These are phyloP conservation scores for Tragopan temminckii DNA, from an alignment of 2,797 vertebrate genomes.

Conservation along the genomic window DNA sequence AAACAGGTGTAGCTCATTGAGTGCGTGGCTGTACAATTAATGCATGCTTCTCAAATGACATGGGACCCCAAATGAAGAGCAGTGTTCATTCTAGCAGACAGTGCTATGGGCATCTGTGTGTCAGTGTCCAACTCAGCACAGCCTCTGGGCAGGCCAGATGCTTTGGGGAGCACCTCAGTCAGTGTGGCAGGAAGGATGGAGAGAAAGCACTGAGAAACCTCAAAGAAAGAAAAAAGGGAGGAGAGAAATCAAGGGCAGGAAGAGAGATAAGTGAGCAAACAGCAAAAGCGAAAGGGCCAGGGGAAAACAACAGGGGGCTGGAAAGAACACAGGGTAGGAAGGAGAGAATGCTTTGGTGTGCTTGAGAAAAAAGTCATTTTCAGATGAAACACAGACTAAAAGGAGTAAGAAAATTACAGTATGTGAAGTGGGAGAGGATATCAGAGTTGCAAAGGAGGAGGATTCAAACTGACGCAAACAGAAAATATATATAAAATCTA, in stretches of 20 bases:
- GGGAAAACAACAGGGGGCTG: background rate
- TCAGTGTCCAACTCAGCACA: background rate
- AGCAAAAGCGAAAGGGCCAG: background rate
- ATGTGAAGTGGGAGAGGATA: background rate
- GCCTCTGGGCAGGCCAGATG: background rate
- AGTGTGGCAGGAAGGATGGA: constrained; percentile 18
- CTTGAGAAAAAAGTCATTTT: background rate
- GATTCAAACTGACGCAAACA: background rate
- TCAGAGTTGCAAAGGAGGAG: background rate
- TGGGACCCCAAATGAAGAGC: background rate
- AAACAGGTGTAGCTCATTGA: background rate
- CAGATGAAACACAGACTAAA: background rate
- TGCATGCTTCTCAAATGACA: background rate
- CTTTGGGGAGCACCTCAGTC: background rate
- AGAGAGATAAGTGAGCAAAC: background rate
- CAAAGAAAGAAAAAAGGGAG: background rate
- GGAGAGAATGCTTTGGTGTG: background rate
- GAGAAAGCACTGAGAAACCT: constrained; percentile 19
- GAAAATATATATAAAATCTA: background rate
- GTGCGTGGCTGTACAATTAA: background rate
- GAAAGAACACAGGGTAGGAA: background rate
- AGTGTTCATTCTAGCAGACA: background rate
- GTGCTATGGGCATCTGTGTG: background rate
- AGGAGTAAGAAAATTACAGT: background rate
- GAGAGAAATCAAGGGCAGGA: constrained; percentile 2